phyloP scores from a whole-genome alignment of 2,888 invertebrate genomes.

The Erebia palarica region DNA sequence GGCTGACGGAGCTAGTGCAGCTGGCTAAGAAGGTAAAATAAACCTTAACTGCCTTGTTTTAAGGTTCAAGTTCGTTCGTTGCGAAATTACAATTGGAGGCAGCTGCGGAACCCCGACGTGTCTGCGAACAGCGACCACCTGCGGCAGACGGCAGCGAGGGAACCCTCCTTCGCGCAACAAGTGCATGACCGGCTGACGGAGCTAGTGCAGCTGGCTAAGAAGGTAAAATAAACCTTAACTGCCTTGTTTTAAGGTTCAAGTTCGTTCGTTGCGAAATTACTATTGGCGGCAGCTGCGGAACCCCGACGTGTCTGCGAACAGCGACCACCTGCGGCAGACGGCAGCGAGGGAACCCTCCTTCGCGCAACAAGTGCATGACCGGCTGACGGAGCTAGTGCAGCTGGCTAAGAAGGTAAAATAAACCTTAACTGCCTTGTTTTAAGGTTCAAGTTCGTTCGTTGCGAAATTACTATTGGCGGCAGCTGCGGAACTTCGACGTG shows the following conservation, averaged over 20 bases:
- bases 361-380: slow-evolving; percentile 91
- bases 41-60: no score
- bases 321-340: slow-evolving; percentile 91
- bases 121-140: slow-evolving; percentile 92
- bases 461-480: no score
- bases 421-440: no score
- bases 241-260: no score
- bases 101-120: slow-evolving; percentile 95
- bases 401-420: slow-evolving; percentile 89
- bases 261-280: no score
- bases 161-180: slow-evolving; percentile 89
- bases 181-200: slow-evolving; percentile 93
- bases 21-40: slow-evolving; percentile 89
- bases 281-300: slow-evolving; percentile 88
- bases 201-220: slow-evolving; percentile 93
- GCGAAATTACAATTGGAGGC: slow-evolving; percentile 51
- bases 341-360: slow-evolving; percentile 91
- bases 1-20: slow-evolving; percentile 92
- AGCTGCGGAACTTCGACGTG: slow-evolving; percentile 94
- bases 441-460: no score
- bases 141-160: slow-evolving; percentile 90
- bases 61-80: no score
- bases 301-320: slow-evolving; percentile 92
- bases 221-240: slow-evolving; percentile 70
- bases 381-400: slow-evolving; percentile 92